Base-by-base conservation (phyloP, 1,140 invertebrate species). In the Drosophila subpulchrella region DNA sequence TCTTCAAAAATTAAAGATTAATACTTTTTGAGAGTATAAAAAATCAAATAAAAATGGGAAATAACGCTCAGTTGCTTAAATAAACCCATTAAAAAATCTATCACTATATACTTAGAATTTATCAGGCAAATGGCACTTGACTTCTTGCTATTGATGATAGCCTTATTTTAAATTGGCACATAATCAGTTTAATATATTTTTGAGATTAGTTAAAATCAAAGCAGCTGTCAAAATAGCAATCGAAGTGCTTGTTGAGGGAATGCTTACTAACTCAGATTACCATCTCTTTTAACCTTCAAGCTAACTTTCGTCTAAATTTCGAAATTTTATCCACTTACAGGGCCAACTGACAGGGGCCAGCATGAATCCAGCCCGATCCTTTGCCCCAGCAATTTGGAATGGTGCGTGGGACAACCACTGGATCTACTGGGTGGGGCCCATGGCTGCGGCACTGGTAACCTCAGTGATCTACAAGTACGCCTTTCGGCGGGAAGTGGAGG, bases 391-490 rank as follows among this genome's bases (percentile, higher is more conserved):
- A 0, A 59, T 97, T 1, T 95, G 96, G 81, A 95, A 95, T 32
- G 94, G 94, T 3, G 91, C 92, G 48, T 98, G 96, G 96, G 74
- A 91, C 0, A 51, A 94, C 62, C 96, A 97, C 67, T 98, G 97
- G 97, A 94, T 97, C n/a, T 97, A 96, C 88, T 96, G 96, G 96
- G 93, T 95, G 27, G 96, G 95, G 39, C 96, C 96, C 2, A 66
- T 96, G 41, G 10, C 94, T 0, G 95, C 94, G 0, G 94, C 93
- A 3, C 84, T 93, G 5, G 17, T 94, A 0, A 93, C 95, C 0
- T 93, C 94, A 3, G 68, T 95, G 0, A 57, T 95, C 11, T 96
- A 96, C 81, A 94, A 94, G 65, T 79, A 93, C 24, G 73, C 94
- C 4, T 95, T 93, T 24, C 65, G 81, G 6, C 70, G 76, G 2